Base-by-base conservation (phyloP, 2,113 vertebrate species). In the Lophius piscatorius region DNA sequence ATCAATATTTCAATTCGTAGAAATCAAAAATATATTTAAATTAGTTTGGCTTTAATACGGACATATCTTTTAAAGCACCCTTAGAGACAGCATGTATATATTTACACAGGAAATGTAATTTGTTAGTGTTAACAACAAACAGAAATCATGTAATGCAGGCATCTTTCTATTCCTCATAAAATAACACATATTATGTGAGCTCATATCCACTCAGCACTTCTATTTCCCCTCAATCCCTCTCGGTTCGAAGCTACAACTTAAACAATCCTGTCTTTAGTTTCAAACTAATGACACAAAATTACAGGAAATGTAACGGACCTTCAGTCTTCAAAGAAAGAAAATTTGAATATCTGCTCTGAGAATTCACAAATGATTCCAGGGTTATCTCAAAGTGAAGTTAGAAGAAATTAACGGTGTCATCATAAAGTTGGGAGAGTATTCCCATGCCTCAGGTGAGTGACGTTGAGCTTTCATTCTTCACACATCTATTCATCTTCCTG, bases 291-390 rank as follows among this genome's bases (percentile, higher is more conserved):
- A 9, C 13, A 35, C 13, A 16, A 35, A 42, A 29, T 7, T 20
- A 41, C 13, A n/a, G n/a, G n/a, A n/a, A n/a, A n/a, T n/a, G n/a
- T 10, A 11, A n/a, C 20, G 22, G 31, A 54, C 16, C 22, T 29
- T 22, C 21, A 42, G 14, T 8, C 20, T 39, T 51, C 22, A 36
- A 47, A 57, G 35, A 5, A 4, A n/a, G n/a, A n/a, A 16, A 21
- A 8, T 10, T 22, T 2, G 4, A 47, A 31, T 3, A 21, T 26
- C 28, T 36, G 36, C 39, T 29, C 36, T 34, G 21, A 6, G 24
- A 16, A 62, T 42, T 1, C 54, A 24, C 1, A 48, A 58, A 11
- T 24, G 22, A 47, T 56, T 57, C 13, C 16, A 54, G 44, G 23
- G 9, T 45, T 3, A 55, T n/a, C 10, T 63, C 39, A 11, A 58